Base-by-base conservation (phyloP, 1,140 invertebrate species). In the Coboldia fuscipes region DNA sequence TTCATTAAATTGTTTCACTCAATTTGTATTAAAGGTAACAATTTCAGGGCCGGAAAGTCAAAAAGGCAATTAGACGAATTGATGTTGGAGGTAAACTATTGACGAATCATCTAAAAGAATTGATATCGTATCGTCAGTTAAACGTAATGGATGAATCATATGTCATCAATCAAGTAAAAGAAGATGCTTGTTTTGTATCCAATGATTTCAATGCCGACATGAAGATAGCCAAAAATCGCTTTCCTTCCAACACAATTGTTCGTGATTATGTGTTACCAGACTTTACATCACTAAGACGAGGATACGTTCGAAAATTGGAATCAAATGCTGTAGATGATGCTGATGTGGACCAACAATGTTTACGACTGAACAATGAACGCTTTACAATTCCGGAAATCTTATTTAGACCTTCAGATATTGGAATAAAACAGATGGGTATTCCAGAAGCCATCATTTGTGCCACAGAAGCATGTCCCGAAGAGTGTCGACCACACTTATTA, bases 61-160 rank as follows among this genome's bases (percentile, higher is more conserved):
- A 72, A 45, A 66, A 79, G 45, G 75, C 68, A 14, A 75, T 86
- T 34, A 58, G 69, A 41, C 68, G 94, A 41, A 78, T 98, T 36
- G 84, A 97, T 62, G 68, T 99, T 39, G 96, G 94, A 8, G 94
- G 96, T 0, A 99, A 99, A 63, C 63, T 90, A 4, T 56, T 99
- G 30, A 98, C 96, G 0, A 99, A 99, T 65, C 86, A 98, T 59
- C 59, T 99, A 22, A 98, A 98, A 54, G 94, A 98, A 57, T 74
- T 97, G 8, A 79, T 97, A 39, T 97, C 93, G 3, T 97, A 96
- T 51, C 66, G 92, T 23, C 92, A 98, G 47, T 58, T 98, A 13
- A 85, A 98, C 65, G 90, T 99, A 0, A 90, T 97, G 83, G 93
- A 98, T 53, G 96, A 99, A 59, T 97, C 92, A 0, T 93, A 89